phyloP scores from a whole-genome alignment of 37 sponge, comb jelly and placozoan species.

The Tethya wilhelma region DNA sequence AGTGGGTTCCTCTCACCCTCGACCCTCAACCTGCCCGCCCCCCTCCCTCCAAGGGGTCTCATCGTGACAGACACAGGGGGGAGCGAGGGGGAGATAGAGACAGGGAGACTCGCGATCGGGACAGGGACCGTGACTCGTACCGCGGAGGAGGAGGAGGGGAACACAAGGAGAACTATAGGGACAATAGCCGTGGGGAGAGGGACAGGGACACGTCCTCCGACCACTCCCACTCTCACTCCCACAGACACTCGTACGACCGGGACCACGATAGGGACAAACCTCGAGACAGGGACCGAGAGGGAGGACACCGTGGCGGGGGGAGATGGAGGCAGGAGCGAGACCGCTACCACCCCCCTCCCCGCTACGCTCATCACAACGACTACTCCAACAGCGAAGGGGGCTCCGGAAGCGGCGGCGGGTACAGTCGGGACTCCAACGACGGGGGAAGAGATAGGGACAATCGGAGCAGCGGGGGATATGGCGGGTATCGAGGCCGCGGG shows the following conservation, averaged over 20 bases:
- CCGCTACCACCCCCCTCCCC: slow-evolving; percentile 41
- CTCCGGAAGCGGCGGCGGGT: slow-evolving; percentile 7
- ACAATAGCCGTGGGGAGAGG: slow-evolving; percentile 16
- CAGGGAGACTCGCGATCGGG: slow-evolving; percentile 2
- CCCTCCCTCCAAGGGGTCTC: slow-evolving; percentile 20
- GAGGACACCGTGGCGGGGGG: slow-evolving; percentile 4
- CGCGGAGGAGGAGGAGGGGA: slow-evolving; percentile 13
- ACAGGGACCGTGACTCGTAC: slow-evolving; percentile 12
- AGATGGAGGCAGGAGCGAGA: slow-evolving; percentile 48
- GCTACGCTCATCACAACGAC: slow-evolving; percentile 46
- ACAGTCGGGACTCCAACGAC: background rate
- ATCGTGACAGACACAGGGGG: slow-evolving; percentile 21
- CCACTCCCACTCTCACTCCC: too few species aligned
- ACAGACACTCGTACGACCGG: background rate
- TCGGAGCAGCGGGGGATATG: slow-evolving; percentile 22
- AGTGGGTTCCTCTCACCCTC: slow-evolving; percentile 74
- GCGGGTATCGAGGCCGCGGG: slow-evolving; percentile 14
- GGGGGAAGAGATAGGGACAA: background rate
- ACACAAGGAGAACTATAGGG: slow-evolving; percentile 18
- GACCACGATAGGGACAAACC: slow-evolving; percentile 30
- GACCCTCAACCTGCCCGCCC: slow-evolving; percentile 32
- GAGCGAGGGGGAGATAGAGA: slow-evolving; percentile 4
- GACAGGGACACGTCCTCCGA: background rate
- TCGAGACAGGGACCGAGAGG: slow-evolving; percentile 4
- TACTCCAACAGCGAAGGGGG: slow-evolving; percentile 8